Evolutionary conservation across 2,888 invertebrate species (phyloP).

Genomic region (Epirrita christyi): DNA sequence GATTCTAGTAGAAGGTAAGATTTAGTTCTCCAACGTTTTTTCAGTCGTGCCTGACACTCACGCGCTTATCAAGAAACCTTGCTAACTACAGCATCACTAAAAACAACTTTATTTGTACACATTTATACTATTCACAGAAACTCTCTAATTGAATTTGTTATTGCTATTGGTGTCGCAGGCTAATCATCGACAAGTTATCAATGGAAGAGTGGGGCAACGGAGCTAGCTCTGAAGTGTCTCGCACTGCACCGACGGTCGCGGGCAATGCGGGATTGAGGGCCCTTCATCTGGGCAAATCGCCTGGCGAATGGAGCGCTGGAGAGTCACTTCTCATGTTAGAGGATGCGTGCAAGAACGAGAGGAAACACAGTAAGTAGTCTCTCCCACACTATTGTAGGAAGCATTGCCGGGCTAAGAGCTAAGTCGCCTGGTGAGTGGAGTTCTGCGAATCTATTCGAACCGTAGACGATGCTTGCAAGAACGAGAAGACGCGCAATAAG

Average conservation of each 20-base stretch:
- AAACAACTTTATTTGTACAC: background rate
- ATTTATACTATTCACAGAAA: slow-evolving; percentile 19
- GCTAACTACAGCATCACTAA: background rate
- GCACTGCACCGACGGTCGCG: slow-evolving; percentile 36
- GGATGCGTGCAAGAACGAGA: slow-evolving; percentile 78
- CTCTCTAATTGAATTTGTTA: slow-evolving; percentile 18
- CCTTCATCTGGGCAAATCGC: slow-evolving; percentile 75
- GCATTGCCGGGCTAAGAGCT: too few species aligned
- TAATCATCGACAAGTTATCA: slow-evolving; percentile 79
- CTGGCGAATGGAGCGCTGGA: slow-evolving; percentile 79
- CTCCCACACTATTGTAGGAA: background rate
- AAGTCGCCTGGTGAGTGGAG: too few species aligned
- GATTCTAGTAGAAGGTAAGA: slow-evolving; percentile 76
- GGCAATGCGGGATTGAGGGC: slow-evolving; percentile 47
- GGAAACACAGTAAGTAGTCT: slow-evolving; percentile 70
- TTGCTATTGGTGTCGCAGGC: slow-evolving; percentile 48
- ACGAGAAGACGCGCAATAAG: too few species aligned
- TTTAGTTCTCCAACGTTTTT: slow-evolving; percentile 24
- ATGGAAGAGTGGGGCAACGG: slow-evolving; percentile 66
- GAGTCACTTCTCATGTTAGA: slow-evolving; percentile 79
- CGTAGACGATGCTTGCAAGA: too few species aligned
- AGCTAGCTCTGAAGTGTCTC: slow-evolving; percentile 48
- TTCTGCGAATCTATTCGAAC: too few species aligned
- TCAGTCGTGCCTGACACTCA: background rate
- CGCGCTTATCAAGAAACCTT: too few species aligned